Evolutionary conservation across 2,113 vertebrate species (phyloP), one percentile per base, ranked within the genome.

Genomic region (Pholis gunnellus): DNA sequence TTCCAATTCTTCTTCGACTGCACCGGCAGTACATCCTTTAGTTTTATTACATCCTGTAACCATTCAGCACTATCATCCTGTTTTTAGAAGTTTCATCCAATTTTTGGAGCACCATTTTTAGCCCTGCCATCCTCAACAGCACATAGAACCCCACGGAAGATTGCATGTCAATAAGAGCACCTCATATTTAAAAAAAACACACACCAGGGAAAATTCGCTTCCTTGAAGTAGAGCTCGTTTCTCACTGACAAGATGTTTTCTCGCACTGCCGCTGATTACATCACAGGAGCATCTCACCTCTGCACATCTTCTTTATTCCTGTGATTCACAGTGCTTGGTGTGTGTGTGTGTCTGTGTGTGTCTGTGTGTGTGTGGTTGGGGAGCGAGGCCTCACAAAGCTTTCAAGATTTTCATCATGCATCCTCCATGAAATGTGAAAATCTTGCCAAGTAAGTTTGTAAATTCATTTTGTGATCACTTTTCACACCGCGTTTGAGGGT

Each of bases 401-500:
- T 50, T 68, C 7, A 6, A 57, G 63, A 50, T 46, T 64, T 40
- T 65, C 63, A 40, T 82, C 56, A 44, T 46, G 38, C 61, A 15
- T 66, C 8, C 31, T 2, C 60, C 25, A 18, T 75, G 72, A 88
- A 88, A 85, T 83, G 60, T 73, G 10, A 85, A n/a, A 76, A 79
- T 81, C 61, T 78, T 36, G 9, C 79, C 83, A 72, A 56, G 25
- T 46, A 63, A 72, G 81, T 82, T 67, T 72, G 64, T 75, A 67
- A 79, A 85, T 87, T 68, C 68, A 50, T 44, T 86, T 56, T 67
- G 29, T 70, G 81, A 81, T 81, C 29, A 1, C 56, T 60, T 84
- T 73, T 70, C 78, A 83, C 66, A 25, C 57, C 1, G 1, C 11
- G 20, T 78, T 71, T 76, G 52, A 60, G 34, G 52, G 20, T 72